These are phyloP conservation scores for Drosophila ambigua DNA, from an alignment of 1,140 invertebrate genomes.

Conservation along the genomic window DNA sequence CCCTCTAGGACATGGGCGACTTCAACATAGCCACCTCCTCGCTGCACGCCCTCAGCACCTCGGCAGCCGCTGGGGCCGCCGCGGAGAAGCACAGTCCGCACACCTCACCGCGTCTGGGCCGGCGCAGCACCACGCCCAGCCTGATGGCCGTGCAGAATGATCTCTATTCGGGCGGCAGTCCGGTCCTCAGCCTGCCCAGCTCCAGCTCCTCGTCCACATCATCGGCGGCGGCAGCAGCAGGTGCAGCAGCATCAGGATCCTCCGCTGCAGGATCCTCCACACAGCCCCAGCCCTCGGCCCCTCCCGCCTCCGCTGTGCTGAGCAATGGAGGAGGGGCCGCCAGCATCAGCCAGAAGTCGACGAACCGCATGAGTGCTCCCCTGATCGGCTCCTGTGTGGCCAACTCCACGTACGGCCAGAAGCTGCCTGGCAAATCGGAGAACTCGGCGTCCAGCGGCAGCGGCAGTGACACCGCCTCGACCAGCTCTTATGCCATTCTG, in stretches of 20 bases:
- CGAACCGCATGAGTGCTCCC: conserved; percentile 82
- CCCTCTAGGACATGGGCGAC: conserved; percentile 85
- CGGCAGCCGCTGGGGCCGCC: conserved; percentile 47
- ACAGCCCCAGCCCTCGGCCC: conserved; percentile 56
- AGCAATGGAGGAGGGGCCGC: conserved; percentile 48
- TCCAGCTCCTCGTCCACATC: conserved; percentile 31
- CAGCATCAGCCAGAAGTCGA: conserved; percentile 62
- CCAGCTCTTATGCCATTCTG: conserved; percentile 78
- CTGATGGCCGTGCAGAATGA: conserved; percentile 81
- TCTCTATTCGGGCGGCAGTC: conserved; percentile 71
- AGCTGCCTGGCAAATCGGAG: conserved; percentile 38
- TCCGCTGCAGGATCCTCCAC: conserved; percentile 23
- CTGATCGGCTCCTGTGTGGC: conserved; percentile 65
- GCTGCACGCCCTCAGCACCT: conserved; percentile 85
- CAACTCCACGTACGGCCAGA: conserved; percentile 71
- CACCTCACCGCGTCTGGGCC: conserved; percentile 74
- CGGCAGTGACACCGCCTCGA: conserved; percentile 62
- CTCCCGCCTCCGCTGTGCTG: conserved; percentile 64
- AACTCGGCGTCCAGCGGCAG: conserved; percentile 41
- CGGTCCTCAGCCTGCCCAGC: conserved; percentile 61
- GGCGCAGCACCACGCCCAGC: conserved; percentile 81
- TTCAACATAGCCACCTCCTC: conserved; percentile 87
- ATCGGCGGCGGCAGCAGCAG: conserved; percentile 22
- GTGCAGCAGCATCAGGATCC: conserved; percentile 19
- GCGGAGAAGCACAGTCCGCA: conserved; percentile 83